Base-by-base conservation (phyloP, 2,888 invertebrate genomes). In the Aphrophora alni region DNA sequence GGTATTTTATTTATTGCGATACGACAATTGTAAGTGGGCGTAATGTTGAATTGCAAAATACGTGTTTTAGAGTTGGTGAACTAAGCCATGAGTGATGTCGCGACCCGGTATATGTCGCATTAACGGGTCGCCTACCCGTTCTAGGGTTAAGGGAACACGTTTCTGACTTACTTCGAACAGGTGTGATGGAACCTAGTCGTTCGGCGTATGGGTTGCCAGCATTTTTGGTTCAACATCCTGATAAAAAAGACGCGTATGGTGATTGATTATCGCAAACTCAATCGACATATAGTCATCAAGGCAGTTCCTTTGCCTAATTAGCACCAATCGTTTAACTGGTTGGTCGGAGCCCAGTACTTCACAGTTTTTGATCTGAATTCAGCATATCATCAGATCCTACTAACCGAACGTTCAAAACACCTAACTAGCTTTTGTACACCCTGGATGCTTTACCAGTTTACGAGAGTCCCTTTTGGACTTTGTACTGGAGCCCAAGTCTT, bases 161-260 rank as follows among this genome's bases (percentile, higher is more conserved):
- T 10, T 7, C 4, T 4, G 10, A 33, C 10, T 33, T 33, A n/a
- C n/a, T n/a, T n/a, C n/a, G n/a, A n/a, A n/a, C n/a, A n/a, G 33
- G 4, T 33, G 33, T 4, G 10, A 4, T 7, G 10, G 33, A 33
- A 33, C 33, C 33, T 4, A 33, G 5, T 33, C 4, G 10, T 4
- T 33, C 33, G 5, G 33, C 33, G 4, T 33, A 33, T 33, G 33
- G 4, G 5, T 84, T 81, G 69, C 84, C 84, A 0, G 84, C 82
- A 3, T 72, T 85, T 4, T 14, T 84, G 7, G 81, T 85, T 0
- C 59, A 51, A 4, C 83, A 84, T 26, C 83, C 82, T 21, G 79
- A 27, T 10, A 84, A 84, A n/a, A 82, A 84, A 44, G 51, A n/a
- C 80, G 0, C 44, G 44, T 44, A 44, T 44, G 44, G 17, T 44